phyloP scores from a whole-genome alignment of 2,113 vertebrate species.

The Heterocephalus glaber region DNA sequence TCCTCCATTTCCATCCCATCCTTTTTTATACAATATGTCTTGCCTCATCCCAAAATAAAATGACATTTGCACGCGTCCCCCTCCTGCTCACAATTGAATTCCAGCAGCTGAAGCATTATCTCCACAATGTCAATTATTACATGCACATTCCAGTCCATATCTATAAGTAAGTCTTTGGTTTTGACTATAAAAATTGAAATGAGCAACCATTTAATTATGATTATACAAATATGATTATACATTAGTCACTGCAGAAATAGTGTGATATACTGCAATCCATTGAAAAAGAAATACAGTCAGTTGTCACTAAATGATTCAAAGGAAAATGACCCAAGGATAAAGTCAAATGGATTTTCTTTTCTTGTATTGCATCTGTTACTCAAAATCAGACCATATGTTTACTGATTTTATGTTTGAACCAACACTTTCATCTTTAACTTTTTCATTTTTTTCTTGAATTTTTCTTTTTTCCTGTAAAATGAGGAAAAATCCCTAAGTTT shows the following conservation, averaged over 20 bases:
- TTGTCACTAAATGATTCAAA: neutral
- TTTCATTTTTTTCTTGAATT: neutral
- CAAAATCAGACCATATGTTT: neutral
- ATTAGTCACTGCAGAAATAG: neutral
- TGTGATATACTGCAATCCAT: neutral
- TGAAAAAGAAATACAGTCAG: neutral
- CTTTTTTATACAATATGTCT: neutral
- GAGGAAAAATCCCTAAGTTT: neutral
- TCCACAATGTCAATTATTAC: neutral
- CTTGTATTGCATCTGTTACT: neutral
- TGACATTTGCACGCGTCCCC: rapidly evolving
- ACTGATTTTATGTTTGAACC: neutral
- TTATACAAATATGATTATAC: neutral
- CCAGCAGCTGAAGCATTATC: neutral
- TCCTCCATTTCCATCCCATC: neutral
- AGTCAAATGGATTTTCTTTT: neutral
- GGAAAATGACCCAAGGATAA: neutral
- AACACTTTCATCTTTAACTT: neutral
- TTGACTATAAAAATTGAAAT: constrained; percentile 2
- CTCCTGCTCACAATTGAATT: neutral
- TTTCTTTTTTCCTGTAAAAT: neutral
- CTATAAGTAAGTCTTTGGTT: neutral
- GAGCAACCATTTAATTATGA: neutral
- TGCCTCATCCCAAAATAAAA: neutral
- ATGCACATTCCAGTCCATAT: neutral